Base-by-base conservation (phyloP, 2,113 vertebrate genomes). In the Heteronetta atricapilla region DNA sequence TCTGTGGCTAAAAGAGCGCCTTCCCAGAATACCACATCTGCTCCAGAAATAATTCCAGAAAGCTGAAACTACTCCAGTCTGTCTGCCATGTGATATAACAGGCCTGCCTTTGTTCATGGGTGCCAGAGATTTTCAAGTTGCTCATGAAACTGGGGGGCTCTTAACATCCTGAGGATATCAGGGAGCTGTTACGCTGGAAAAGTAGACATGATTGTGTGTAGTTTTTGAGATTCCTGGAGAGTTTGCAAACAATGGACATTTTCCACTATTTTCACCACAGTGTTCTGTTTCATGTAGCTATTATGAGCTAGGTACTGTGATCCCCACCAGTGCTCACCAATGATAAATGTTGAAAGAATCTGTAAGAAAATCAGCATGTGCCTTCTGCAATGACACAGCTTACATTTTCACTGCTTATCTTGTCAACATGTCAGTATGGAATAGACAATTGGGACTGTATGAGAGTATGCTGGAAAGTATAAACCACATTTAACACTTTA, bases 261-360 rank as follows among this genome's bases (percentile, higher is more conserved):
- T 62, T 58, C 5, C 22, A 36, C n/a, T 16, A 36, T 62, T 36
- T 38, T 16, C 34, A 38, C 23, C 23, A 38, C 14, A 11, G 3
- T 5, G 8, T 25, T 68, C 38, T 8, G 0, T 62, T 86, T 58
- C 59, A 40, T 3, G 4, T 18, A 72, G 36, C 0, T 2, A 31
- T 25, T 5, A 42, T 0, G 0, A 66, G 22, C 31, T 7, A 19
- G 46, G 16, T 0, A 0, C 28, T 52, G 26, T 22, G 42, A 8
- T 11, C 17, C 20, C 81, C 22, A 8, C 12, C 36, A 8, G 18
- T 29, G 18, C 34, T 69, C 28, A 38, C 6, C 0, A 0, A 4
- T 67, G 46, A 64, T 3, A 3, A 22, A 13, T 9, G 31, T 16
- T 4, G 0, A 17, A 38, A 63, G 23, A 86, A n/a, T 13, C 7